phyloP scores from a whole-genome alignment of 2,797 vertebrate species.

The Mustela erminea region DNA sequence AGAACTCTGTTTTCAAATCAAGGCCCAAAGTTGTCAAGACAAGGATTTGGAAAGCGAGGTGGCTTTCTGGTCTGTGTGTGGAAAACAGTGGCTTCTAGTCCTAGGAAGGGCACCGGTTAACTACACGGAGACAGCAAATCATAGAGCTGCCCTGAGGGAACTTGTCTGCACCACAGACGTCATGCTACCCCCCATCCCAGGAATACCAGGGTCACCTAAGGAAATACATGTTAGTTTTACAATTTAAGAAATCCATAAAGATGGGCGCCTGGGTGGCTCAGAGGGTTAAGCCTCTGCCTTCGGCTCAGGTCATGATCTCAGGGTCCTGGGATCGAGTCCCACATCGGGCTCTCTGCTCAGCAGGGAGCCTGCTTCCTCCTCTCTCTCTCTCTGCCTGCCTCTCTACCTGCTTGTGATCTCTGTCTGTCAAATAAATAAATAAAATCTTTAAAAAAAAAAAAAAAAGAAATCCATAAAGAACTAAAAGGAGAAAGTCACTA shows the following conservation, averaged over 20 bases:
- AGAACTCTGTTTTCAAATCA: constrained; percentile 43
- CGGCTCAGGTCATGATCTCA: too few species aligned
- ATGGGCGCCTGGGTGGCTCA: too few species aligned
- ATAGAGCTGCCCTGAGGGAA: background rate
- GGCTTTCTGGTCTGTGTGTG: background rate
- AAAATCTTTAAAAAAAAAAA: too few species aligned
- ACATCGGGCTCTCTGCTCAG: too few species aligned
- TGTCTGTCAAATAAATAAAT: too few species aligned
- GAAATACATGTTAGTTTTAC: background rate
- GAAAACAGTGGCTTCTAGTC: background rate
- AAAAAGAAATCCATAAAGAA: background rate
- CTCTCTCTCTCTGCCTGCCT: too few species aligned
- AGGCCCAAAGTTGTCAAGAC: background rate
- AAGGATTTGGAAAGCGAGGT: background rate
- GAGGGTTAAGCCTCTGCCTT: too few species aligned
- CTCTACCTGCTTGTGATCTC: too few species aligned
- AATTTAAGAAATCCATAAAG: constrained; percentile 13
- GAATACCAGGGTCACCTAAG: background rate
- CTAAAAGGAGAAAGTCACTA: background rate
- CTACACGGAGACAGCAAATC: background rate
- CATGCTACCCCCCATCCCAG: background rate
- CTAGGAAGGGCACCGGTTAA: background rate
- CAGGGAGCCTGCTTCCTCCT: too few species aligned
- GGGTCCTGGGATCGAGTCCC: too few species aligned
- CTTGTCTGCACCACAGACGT: background rate